A percentile compares a stretch with the other conserved stretches of the same genome.
Evolutionary conservation across 2,888 invertebrate species (phyloP).

Genomic region (Myathropa florea): DNA sequence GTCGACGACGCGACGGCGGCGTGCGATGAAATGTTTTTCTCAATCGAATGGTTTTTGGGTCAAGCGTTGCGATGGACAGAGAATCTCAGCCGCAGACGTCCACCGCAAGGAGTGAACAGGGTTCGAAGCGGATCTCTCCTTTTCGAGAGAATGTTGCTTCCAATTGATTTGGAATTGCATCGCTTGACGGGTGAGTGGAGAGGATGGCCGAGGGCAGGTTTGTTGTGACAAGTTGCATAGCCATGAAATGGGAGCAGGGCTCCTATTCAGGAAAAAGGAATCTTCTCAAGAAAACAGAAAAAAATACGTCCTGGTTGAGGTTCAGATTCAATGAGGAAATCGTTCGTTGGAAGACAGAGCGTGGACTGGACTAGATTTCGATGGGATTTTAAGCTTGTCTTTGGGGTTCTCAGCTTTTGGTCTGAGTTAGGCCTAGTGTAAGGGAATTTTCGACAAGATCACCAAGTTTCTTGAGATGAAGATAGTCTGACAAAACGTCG

Average conservation of each 20-base stretch:
- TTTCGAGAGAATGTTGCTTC: background rate
- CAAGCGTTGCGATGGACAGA: conserved; percentile 17
- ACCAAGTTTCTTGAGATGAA: too few relatives aligned
- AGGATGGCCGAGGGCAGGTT: background rate
- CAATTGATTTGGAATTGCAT: background rate
- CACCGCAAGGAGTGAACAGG: conserved; percentile 14
- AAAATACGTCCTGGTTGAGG: too few relatives aligned
- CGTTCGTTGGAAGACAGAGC: background rate
- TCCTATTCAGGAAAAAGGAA: background rate
- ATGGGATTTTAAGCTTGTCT: too few relatives aligned
- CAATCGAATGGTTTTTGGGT: conserved; percentile 52
- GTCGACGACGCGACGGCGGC: background rate
- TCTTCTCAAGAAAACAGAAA: background rate
- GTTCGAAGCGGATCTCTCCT: conserved; percentile 25
- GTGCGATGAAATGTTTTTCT: conserved; percentile 31
- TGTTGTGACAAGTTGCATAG: background rate
- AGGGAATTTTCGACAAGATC: too few relatives aligned
- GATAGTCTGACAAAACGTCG: too few relatives aligned
- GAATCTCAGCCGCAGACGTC: conserved; percentile 18
- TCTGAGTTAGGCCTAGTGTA: too few relatives aligned
- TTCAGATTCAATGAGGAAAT: background rate
- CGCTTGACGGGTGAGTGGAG: background rate
- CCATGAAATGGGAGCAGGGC: background rate
- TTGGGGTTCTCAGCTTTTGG: too few relatives aligned
- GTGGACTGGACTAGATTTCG: too few relatives aligned